phyloP scores from a whole-genome alignment of 2,113 vertebrate species.

The Hippocampus guttulatus region DNA sequence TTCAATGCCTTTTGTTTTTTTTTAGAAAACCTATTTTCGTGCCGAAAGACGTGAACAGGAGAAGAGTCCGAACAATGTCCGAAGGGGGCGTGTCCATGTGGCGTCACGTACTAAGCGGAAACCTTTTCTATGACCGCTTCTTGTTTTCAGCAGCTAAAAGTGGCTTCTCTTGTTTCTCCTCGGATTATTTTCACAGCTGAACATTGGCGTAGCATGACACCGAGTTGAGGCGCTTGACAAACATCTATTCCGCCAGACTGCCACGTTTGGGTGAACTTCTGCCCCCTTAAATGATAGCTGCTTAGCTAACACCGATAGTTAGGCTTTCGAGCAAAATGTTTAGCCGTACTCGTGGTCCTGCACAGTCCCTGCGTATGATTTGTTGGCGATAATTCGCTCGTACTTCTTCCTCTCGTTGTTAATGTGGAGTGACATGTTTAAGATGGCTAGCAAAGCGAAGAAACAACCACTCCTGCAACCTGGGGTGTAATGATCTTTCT shows the following conservation, averaged over 20 bases:
- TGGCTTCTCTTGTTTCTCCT: background rate
- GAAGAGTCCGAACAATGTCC: too few species aligned
- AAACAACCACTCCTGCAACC: background rate
- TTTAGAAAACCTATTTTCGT: too few species aligned
- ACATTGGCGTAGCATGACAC: background rate
- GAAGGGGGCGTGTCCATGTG: background rate
- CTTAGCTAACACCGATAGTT: background rate
- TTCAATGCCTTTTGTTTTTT: too few species aligned
- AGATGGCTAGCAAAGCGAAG: slow-evolving; percentile 24
- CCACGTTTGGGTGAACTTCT: background rate
- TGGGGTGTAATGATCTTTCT: background rate
- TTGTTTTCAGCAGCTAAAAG: background rate
- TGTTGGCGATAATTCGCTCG: background rate
- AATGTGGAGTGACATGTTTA: background rate
- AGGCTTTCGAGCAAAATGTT: background rate
- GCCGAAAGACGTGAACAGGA: too few species aligned
- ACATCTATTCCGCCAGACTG: background rate
- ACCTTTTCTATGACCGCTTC: background rate
- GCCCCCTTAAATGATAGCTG: background rate
- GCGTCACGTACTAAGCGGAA: background rate
- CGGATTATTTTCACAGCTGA: background rate
- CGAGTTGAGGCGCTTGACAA: background rate
- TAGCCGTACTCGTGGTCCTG: background rate
- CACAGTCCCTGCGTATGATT: background rate
- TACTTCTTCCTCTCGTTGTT: background rate